Evolutionary conservation across 2,113 vertebrate genomes (phyloP).

Genomic region (Meleagris gallopavo): DNA sequence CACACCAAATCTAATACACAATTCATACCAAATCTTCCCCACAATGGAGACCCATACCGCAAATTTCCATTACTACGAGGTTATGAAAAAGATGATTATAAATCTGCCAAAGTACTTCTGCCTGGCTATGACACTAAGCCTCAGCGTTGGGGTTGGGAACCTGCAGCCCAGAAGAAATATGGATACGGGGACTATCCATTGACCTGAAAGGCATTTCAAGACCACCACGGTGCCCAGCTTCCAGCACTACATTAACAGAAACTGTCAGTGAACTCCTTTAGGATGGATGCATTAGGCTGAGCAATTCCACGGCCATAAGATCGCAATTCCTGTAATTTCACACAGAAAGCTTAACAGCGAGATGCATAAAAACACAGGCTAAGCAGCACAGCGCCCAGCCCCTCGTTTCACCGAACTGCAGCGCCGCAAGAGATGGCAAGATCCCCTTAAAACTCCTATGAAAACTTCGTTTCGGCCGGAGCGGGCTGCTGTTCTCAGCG

Average conservation of each 20-base stretch:
- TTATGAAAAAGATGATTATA: not conserved
- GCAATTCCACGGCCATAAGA: not conserved
- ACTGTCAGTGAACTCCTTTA: not conserved
- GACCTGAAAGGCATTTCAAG: not conserved
- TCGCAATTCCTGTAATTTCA: not conserved
- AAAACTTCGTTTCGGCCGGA: not conserved
- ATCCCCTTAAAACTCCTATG: not conserved
- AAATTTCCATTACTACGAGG: not conserved
- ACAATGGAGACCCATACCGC: not conserved
- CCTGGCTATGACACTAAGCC: not conserved
- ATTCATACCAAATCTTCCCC: not conserved
- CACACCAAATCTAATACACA: not conserved
- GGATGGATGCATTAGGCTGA: not conserved
- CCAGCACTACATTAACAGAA: not conserved
- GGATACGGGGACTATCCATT: not conserved
- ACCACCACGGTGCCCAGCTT: not conserved
- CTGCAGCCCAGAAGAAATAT: not conserved
- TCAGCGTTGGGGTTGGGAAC: not conserved
- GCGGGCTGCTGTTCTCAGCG: no score
- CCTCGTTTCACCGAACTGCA: not conserved
- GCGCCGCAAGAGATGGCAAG: not conserved
- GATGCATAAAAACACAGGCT: not conserved
- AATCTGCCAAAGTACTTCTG: not conserved
- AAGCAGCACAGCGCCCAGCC: accelerated
- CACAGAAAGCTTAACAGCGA: not conserved